Evolutionary conservation across 2,797 vertebrate genomes (phyloP).

Genomic region (Malurus leucopterus): DNA sequence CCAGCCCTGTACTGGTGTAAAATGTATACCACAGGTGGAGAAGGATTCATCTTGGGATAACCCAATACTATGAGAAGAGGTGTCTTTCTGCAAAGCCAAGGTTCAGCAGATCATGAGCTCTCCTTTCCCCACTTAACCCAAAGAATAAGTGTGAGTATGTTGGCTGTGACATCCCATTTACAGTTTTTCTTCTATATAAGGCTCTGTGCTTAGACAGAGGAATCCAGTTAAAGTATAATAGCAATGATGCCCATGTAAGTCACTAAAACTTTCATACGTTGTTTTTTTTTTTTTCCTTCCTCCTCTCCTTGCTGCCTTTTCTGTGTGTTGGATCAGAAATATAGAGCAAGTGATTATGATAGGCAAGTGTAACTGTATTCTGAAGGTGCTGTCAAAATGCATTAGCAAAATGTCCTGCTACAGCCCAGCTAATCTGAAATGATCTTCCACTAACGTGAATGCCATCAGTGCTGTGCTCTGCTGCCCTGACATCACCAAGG

Average conservation of each 20-base stretch:
- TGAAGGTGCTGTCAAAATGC: conserved; percentile 50
- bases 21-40: rapidly evolving
- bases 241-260: background rate
- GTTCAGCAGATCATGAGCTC: background rate
- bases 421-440: conserved; percentile 47
- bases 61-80: background rate
- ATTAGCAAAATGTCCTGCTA: conserved; percentile 48
- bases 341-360: background rate
- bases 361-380: background rate
- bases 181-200: background rate
- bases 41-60: background rate
- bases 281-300: background rate
- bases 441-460: conserved; percentile 41
- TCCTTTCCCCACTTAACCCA: background rate
- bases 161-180: background rate
- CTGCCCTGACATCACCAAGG: conserved; percentile 29
- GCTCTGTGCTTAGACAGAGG: background rate
- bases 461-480: conserved; percentile 32
- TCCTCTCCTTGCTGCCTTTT: background rate
- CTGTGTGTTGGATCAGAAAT: background rate
- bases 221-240: background rate
- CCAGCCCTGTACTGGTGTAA: background rate
- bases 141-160: rapidly evolving
- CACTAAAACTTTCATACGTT: background rate
- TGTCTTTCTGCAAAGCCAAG: background rate